Evolutionary conservation across 2,888 invertebrate genomes (phyloP).

Genomic region (Diachrysia chrysitis): DNA sequence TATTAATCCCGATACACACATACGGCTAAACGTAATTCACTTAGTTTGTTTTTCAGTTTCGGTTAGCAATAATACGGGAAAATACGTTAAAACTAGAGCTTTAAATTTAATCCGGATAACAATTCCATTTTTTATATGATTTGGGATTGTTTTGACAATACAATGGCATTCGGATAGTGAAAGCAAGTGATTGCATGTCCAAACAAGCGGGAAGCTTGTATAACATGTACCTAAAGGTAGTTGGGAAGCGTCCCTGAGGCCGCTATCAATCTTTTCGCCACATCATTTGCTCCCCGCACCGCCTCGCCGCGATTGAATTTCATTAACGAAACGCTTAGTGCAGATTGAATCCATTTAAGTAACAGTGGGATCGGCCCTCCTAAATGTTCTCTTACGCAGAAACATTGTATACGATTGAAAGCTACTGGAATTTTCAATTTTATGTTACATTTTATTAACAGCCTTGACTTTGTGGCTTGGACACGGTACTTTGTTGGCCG

Average conservation of each 20-base stretch:
- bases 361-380: conserved; percentile 78
- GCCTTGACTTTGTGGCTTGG: conserved; percentile 45
- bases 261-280: conserved; percentile 88
- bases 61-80: neutral
- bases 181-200: conserved; percentile 34
- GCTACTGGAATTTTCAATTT: conserved; percentile 65
- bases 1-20: neutral
- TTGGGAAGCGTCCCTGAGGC: conserved; percentile 60
- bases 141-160: conserved; percentile 1
- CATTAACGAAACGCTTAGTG: conserved; percentile 89
- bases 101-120: neutral
- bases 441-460: conserved; percentile 62
- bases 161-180: conserved; percentile 8
- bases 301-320: conserved; percentile 86
- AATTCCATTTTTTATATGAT: neutral
- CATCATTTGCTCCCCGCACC: conserved; percentile 87
- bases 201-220: conserved; percentile 38
- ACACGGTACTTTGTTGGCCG: conserved; percentile 39
- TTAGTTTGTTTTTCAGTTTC: neutral
- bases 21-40: neutral
- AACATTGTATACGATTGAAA: conserved; percentile 59
- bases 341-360: conserved; percentile 88
- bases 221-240: conserved; percentile 55
- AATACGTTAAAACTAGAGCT: neutral
- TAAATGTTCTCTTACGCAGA: conserved; percentile 72